Evolutionary conservation across 2,113 vertebrate species (phyloP).

Genomic region (Antigone vipio): DNA sequence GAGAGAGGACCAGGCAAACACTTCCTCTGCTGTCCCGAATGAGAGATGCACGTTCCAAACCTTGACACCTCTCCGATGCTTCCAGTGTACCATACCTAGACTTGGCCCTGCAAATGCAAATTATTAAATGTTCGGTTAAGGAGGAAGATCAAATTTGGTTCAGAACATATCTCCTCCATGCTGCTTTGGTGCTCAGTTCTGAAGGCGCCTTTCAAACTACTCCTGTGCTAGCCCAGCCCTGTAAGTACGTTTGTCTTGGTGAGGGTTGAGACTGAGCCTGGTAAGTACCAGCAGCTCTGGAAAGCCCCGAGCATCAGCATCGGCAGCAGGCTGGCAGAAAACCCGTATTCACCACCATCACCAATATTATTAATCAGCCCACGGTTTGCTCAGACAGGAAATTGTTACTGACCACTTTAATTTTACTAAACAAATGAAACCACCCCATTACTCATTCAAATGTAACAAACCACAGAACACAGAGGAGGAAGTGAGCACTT

Average conservation of each 20-base stretch:
- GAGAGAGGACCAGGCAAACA: background rate
- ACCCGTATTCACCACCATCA: background rate
- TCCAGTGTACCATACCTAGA: background rate
- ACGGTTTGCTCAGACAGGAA: slow-evolving; percentile 53
- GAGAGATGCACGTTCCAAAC: accelerated
- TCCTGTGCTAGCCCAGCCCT: background rate
- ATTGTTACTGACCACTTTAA: slow-evolving; percentile 61
- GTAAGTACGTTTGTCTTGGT: background rate
- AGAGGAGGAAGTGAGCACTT: slow-evolving; percentile 60
- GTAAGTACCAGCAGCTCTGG: background rate
- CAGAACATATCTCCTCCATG: accelerated
- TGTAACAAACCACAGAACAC: slow-evolving; percentile 57
- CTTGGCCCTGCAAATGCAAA: background rate
- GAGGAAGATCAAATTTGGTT: background rate
- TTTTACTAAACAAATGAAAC: slow-evolving; percentile 67
- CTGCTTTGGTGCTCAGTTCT: background rate
- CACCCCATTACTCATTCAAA: slow-evolving; percentile 66
- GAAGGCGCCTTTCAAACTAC: background rate
- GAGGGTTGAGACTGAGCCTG: background rate
- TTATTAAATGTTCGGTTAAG: background rate
- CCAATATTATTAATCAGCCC: slow-evolving; percentile 35
- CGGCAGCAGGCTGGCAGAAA: background rate
- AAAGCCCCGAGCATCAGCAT: background rate
- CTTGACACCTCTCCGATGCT: accelerated
- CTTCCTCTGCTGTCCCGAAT: background rate